These are phyloP conservation scores for Phocoena sinus DNA, from an alignment of 2,113 vertebrate genomes.

Conservation along the genomic window DNA sequence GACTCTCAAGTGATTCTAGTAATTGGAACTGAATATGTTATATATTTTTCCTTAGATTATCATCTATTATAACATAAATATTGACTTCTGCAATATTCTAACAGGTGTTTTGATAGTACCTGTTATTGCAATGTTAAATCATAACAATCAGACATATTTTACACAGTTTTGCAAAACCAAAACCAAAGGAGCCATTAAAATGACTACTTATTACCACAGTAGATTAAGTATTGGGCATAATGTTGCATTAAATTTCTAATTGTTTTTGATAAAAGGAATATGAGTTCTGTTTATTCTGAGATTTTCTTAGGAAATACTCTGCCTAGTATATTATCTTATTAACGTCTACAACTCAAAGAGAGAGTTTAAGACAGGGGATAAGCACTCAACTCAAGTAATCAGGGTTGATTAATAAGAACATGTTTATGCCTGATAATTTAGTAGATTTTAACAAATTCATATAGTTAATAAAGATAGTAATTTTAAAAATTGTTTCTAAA, in stretches of 20 bases:
- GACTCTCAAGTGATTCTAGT: background rate
- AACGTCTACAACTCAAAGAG: background rate
- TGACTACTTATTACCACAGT: background rate
- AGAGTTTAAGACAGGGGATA: background rate
- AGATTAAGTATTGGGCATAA: background rate
- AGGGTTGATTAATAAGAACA: background rate
- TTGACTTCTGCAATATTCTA: background rate
- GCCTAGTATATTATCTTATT: background rate
- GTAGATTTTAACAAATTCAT: background rate
- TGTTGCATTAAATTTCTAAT: background rate
- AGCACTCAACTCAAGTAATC: background rate
- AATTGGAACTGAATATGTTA: background rate
- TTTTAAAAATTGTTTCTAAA: background rate
- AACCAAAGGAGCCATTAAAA: background rate
- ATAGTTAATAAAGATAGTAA: background rate
- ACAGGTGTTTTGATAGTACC: background rate
- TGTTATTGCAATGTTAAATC: background rate
- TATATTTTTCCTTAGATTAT: background rate
- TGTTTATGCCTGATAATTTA: background rate
- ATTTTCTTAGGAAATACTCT: background rate
- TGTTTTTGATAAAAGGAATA: background rate
- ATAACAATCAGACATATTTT: background rate
- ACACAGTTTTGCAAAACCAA: background rate
- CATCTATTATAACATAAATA: background rate
- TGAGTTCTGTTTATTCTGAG: background rate